phyloP scores from a whole-genome alignment of 2,888 invertebrate genomes.

The Linyphia triangularis region DNA sequence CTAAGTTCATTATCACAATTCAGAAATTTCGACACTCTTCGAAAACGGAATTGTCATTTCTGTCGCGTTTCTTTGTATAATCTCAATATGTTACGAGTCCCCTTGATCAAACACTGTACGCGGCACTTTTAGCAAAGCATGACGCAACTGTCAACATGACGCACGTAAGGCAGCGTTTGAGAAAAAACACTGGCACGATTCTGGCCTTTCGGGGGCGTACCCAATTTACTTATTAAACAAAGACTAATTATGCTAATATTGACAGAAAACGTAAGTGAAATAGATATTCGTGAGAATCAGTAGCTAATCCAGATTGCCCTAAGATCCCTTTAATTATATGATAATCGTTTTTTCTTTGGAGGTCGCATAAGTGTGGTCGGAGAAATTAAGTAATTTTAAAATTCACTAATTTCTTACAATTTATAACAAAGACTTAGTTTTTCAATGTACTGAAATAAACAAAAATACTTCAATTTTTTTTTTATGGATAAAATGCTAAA shows the following conservation, averaged over 20 bases:
- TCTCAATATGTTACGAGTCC: slow-evolving; percentile 28
- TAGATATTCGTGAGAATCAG: slow-evolving; percentile 44
- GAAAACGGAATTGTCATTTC: no score
- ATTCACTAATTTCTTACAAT: background rate
- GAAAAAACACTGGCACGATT: slow-evolving; percentile 33
- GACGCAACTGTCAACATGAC: slow-evolving; percentile 29
- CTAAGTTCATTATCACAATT: no score
- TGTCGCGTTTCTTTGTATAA: no score
- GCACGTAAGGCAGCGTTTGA: slow-evolving; percentile 24
- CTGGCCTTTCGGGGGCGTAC: slow-evolving; percentile 48
- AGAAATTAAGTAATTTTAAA: background rate
- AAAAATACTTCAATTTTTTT: no score
- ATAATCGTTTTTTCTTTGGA: background rate
- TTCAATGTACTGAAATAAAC: background rate
- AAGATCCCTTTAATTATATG: slow-evolving; percentile 27
- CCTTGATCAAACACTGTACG: background rate
- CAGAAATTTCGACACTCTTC: no score
- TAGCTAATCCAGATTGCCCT: slow-evolving; percentile 34
- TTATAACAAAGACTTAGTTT: background rate
- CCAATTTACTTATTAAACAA: slow-evolving; percentile 50
- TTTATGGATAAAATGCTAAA: no score
- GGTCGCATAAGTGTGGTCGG: background rate
- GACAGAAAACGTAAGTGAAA: slow-evolving; percentile 41
- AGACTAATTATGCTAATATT: slow-evolving; percentile 55
- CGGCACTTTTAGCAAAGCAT: slow-evolving; percentile 3